Evolutionary conservation across 2,888 invertebrate genomes (phyloP).

Genomic region (Ligdia adustata): DNA sequence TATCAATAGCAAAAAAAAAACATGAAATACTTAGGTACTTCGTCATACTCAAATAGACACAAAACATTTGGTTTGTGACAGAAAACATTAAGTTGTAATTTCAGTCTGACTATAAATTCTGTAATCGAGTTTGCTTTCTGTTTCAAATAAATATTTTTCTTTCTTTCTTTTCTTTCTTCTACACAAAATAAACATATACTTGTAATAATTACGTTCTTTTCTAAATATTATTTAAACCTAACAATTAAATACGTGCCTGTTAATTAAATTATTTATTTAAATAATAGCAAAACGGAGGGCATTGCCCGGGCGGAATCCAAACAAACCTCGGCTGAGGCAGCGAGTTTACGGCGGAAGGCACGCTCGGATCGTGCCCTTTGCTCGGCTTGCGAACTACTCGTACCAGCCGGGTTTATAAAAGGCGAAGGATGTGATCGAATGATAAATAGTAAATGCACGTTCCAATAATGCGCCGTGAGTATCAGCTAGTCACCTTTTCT

Average conservation of each 20-base stretch:
- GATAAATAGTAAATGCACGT: constrained; percentile 7
- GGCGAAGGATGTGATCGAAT: constrained; percentile 18
- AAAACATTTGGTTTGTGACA: too few species aligned
- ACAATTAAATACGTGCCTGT: too few species aligned
- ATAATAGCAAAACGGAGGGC: constrained; percentile 10
- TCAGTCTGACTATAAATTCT: too few species aligned
- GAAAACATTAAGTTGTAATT: too few species aligned
- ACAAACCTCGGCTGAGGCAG: constrained; percentile 45
- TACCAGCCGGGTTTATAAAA: constrained; percentile 14
- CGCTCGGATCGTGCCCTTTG: constrained; percentile 59
- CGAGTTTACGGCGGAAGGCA: constrained; percentile 67
- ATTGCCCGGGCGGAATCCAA: constrained; percentile 46
- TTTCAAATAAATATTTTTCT: too few species aligned
- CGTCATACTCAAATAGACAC: not conserved
- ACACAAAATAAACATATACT: too few species aligned
- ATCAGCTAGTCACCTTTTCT: not conserved
- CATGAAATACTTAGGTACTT: not conserved
- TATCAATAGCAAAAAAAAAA: too few species aligned
- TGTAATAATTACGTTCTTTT: not conserved
- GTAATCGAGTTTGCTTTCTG: too few species aligned
- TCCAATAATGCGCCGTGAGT: not conserved
- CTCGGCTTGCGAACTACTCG: constrained; percentile 15
- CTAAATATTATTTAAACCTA: not conserved
- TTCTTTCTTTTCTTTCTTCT: too few species aligned
- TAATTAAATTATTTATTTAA: too few species aligned